A percentile compares a stretch with the other conserved stretches of the same genome.
Evolutionary conservation across 2,113 vertebrate species (phyloP).

Genomic region (Pitta sordida): DNA sequence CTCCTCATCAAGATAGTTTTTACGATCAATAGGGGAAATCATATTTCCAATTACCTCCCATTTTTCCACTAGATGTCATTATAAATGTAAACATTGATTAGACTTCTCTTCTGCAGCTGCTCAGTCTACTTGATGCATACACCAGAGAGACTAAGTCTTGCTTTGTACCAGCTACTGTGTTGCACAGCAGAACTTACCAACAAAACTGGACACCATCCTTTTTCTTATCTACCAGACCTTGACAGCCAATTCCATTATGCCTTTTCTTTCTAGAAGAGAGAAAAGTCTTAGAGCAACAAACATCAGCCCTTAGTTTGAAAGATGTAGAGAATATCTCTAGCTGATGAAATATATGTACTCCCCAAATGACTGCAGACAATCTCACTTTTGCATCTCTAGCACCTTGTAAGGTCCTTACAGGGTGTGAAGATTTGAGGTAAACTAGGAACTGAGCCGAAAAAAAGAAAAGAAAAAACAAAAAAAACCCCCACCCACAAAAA

Average conservation of each 20-base stretch:
- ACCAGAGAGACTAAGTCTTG: background rate
- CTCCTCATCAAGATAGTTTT: no score
- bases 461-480: no score
- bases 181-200: background rate
- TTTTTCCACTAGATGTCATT: background rate
- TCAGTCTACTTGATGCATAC: background rate
- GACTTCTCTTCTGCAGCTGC: background rate
- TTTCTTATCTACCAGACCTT: background rate
- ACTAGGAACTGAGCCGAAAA: no score
- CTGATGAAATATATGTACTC: accelerated
- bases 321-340: background rate
- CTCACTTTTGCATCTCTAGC: background rate
- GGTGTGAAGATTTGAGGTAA: no score
- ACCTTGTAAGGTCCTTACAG: background rate
- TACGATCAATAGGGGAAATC: background rate
- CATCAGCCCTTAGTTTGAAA: background rate
- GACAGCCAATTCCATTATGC: background rate
- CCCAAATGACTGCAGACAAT: background rate
- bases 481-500: no score
- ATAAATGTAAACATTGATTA: background rate
- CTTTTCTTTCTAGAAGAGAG: background rate
- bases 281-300: background rate
- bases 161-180: background rate
- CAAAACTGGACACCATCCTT: background rate
- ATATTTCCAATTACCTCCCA: background rate